A percentile compares a stretch with the other conserved stretches of the same genome.
Conservation (phyloP, 2,888 invertebrate genomes). For the Heteropelma amictum region DNA sequence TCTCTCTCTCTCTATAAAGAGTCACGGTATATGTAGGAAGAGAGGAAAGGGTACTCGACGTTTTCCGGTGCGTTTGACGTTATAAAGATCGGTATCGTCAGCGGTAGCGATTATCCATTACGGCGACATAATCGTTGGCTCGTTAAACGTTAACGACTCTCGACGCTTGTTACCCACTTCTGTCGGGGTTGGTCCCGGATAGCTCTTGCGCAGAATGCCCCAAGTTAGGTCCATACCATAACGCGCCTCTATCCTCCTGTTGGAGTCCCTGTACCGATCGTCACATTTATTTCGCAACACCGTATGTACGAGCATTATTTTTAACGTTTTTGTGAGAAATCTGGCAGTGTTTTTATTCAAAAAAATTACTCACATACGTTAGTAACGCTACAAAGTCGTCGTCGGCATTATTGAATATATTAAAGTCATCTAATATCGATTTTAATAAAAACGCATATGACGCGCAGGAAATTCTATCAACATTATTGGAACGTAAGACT, state of each 20-base stretch:
- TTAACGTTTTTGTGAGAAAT: neutral
- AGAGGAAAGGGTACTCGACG: constrained; percentile 48
- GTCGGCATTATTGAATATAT: too few relatives aligned
- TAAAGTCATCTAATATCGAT: too few relatives aligned
- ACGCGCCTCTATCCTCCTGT: constrained; percentile 30
- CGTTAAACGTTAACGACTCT: constrained; percentile 73
- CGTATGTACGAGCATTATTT: neutral
- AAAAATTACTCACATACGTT: too few relatives aligned
- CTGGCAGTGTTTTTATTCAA: neutral
- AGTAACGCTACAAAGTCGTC: too few relatives aligned
- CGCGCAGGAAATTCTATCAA: too few relatives aligned
- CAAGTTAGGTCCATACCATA: constrained; percentile 19
- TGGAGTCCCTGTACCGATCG: neutral
- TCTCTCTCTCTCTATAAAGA: too few relatives aligned
- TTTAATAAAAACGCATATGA: too few relatives aligned
- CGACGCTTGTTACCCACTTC: constrained; percentile 33
- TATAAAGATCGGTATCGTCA: constrained; percentile 74
- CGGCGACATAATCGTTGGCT: constrained; percentile 75
- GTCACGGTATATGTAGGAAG: neutral
- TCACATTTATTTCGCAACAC: constrained; percentile 29
- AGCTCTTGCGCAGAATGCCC: neutral
- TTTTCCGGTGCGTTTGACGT: constrained; percentile 69
- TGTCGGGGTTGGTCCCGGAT: constrained; percentile 31
- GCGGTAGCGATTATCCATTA: constrained; percentile 75
- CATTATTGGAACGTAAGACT: too few relatives aligned